phyloP scores from a whole-genome alignment of 1,140 invertebrate species.

The Bombus vancouverensis region DNA sequence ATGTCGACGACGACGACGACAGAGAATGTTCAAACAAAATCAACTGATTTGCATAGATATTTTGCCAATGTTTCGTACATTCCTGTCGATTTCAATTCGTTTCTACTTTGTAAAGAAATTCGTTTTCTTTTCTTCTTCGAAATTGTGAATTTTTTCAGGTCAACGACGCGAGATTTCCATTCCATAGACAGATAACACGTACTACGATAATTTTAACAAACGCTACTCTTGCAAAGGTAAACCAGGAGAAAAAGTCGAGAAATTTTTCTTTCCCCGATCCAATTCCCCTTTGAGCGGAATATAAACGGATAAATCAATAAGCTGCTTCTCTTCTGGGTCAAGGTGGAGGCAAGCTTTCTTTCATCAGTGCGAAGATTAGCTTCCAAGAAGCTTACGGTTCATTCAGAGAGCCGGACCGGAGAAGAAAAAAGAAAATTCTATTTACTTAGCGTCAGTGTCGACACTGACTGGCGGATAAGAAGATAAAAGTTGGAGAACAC shows the following conservation, averaged over 20 bases:
- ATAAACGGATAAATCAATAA: constrained; percentile 16
- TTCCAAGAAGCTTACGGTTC: not conserved
- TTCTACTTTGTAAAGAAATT: too few species aligned
- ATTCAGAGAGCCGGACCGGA: not conserved
- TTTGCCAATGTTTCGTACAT: not conserved
- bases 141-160: too few species aligned
- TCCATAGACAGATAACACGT: too few species aligned
- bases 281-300: not conserved
- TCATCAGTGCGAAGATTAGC: not conserved
- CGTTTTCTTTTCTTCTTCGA: too few species aligned
- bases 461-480: not conserved
- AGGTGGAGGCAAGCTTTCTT: constrained; percentile 15
- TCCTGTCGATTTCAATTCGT: too few species aligned
- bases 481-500: not conserved
- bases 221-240: too few species aligned
- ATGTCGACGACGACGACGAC: too few species aligned
- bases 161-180: too few species aligned
- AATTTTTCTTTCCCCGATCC: too few species aligned
- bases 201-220: too few species aligned
- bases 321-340: constrained; percentile 6
- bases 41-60: not conserved
- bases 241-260: too few species aligned
- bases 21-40: not conserved
- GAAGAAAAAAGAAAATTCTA: not conserved
- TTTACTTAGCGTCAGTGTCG: not conserved